Evolutionary conservation across 2,888 invertebrate species (phyloP).

Genomic region (Arrhopalites spinosus): DNA sequence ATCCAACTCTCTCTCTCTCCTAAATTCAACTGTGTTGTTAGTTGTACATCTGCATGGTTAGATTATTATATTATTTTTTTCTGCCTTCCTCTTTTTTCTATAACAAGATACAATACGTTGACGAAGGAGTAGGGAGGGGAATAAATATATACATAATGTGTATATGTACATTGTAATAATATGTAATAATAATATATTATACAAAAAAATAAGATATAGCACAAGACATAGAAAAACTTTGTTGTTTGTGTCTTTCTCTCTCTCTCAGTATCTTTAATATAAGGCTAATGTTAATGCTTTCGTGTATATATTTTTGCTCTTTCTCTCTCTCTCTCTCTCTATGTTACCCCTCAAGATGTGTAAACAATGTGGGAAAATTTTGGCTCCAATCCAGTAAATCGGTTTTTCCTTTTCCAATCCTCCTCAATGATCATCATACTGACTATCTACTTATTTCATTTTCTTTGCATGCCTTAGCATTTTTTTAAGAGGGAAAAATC

Average conservation of each 20-base stretch:
- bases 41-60: conserved; percentile 28
- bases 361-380: background rate
- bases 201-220: background rate
- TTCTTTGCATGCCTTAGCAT: background rate
- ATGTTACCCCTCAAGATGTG: background rate
- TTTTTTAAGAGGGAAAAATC: background rate
- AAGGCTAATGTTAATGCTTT: background rate
- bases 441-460: background rate
- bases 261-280: no score
- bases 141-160: background rate
- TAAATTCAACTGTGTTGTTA: background rate
- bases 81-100: background rate
- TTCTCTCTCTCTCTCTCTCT: background rate
- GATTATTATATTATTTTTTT: conserved; percentile 10
- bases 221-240: no score
- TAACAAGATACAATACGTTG: background rate
- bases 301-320: background rate
- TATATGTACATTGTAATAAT: background rate
- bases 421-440: background rate
- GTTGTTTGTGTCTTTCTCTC: no score
- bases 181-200: background rate
- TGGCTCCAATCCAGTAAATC: no score
- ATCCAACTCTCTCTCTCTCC: conserved; percentile 36
- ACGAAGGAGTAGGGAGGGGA: no score
- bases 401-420: conserved; percentile 2